These are phyloP conservation scores for Nipponacmea schrenckii DNA, from an alignment of 2,888 invertebrate species.

Conservation along the genomic window DNA sequence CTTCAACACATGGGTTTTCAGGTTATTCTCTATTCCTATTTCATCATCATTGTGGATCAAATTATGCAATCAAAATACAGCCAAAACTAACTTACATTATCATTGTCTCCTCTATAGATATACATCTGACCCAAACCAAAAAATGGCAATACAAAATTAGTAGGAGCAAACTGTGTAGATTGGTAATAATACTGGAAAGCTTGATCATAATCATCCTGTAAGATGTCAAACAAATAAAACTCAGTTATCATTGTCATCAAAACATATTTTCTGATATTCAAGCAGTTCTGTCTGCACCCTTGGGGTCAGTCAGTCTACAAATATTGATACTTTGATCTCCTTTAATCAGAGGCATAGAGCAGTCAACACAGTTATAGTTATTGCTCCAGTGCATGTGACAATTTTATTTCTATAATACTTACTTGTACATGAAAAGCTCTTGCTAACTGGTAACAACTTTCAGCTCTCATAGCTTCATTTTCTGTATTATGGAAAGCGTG, in stretches of 20 bases:
- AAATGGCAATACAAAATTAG: conserved; percentile 94
- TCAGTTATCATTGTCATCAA: not conserved
- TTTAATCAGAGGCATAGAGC: too few relatives aligned
- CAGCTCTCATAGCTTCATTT: conserved; percentile 98
- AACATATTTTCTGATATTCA: not conserved
- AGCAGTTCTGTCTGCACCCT: not conserved
- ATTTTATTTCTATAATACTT: conserved; percentile 20
- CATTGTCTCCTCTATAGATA: conserved; percentile 93
- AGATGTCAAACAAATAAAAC: not conserved
- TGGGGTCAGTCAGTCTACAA: too few relatives aligned
- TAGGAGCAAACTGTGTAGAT: conserved; percentile 92
- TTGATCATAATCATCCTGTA: conserved; percentile 75
- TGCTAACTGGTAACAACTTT: conserved; percentile 97
- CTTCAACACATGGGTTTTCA: too few relatives aligned
- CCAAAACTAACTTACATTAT: conserved; percentile 72
- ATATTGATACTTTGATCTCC: too few relatives aligned
- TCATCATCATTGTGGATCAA: too few relatives aligned
- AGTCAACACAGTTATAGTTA: too few relatives aligned
- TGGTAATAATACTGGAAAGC: conserved; percentile 99
- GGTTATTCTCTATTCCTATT: too few relatives aligned
- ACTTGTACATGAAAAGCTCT: conserved; percentile 93
- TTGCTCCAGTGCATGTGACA: too few relatives aligned
- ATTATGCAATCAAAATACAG: too few relatives aligned
- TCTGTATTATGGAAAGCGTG: conserved; percentile 99
- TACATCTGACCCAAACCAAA: conserved; percentile 99